Percentiles rank a stretch among this genome's conserved stretches.
Evolutionary conservation across 1,140 invertebrate species (phyloP).

Genomic region (Streblospio benedicti): DNA sequence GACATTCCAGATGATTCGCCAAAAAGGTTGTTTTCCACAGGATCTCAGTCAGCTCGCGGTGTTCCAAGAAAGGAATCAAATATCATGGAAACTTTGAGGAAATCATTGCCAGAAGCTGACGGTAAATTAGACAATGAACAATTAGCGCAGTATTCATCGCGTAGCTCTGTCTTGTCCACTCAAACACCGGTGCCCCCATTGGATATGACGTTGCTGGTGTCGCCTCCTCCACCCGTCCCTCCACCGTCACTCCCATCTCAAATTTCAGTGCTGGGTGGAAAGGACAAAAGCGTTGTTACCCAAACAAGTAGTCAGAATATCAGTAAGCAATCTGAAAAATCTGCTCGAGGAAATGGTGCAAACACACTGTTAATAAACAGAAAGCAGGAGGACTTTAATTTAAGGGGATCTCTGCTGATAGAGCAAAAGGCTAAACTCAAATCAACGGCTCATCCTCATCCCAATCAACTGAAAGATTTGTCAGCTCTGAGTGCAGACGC

Average conservation of each 20-base stretch:
- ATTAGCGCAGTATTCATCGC: no score
- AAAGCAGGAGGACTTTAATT: slow-evolving; percentile 4
- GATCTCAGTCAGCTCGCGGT: no score
- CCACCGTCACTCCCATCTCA: slow-evolving; percentile 8
- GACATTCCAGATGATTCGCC: no score
- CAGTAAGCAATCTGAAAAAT: slow-evolving; percentile 2
- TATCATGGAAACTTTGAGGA: no score
- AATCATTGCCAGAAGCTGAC: no score
- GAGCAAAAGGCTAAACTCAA: slow-evolving; percentile 23
- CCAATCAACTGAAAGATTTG: slow-evolving; percentile 24
- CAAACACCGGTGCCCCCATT: no score
- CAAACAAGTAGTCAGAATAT: no score
- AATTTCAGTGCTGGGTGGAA: not conserved
- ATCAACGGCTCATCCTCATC: slow-evolving; percentile 22
- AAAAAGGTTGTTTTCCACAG: no score
- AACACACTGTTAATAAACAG: not conserved
- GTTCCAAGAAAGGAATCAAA: no score
- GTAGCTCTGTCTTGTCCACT: no score
- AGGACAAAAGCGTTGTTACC: not conserved
- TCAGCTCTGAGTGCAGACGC: slow-evolving; percentile 15
- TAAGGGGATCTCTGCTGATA: slow-evolving; percentile 21
- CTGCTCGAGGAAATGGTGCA: not conserved
- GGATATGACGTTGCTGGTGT: no score
- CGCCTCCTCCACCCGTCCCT: slow-evolving; percentile 19
- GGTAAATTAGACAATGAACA: no score